phyloP scores from a whole-genome alignment of 2,113 vertebrate species.

The Sinocyclocheilus anshuiensis region DNA sequence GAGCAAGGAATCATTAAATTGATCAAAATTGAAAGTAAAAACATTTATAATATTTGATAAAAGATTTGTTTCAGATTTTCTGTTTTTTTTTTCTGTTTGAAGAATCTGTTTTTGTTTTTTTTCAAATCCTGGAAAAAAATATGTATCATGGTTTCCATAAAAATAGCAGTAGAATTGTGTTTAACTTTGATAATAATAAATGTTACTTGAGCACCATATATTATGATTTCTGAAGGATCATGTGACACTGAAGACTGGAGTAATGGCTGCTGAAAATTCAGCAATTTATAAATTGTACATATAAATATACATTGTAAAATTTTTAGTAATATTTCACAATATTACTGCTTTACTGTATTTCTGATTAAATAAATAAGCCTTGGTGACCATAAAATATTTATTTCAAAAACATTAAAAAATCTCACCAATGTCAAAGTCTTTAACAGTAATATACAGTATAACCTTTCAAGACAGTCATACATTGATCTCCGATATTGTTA shows the following conservation, averaged over 20 bases:
- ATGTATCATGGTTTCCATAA: neutral
- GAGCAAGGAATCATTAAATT: neutral
- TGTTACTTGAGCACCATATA: neutral
- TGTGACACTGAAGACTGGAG: neutral
- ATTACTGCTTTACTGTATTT: no score
- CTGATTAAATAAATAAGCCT: neutral
- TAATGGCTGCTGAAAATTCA: neutral
- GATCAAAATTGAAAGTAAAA: neutral
- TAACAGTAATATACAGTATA: neutral
- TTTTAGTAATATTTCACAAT: no score
- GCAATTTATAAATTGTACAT: no score
- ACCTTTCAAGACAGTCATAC: neutral
- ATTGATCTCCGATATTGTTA: neutral
- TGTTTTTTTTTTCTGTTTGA: neutral
- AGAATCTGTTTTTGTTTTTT: neutral
- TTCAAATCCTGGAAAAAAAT: neutral
- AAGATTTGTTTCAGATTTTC: neutral
- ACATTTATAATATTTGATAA: neutral
- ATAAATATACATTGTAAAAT: no score
- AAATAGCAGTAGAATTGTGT: neutral
- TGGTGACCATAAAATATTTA: neutral
- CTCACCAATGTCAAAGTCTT: neutral
- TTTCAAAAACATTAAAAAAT: neutral
- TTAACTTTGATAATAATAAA: neutral
- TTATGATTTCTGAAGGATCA: neutral